phyloP scores from a whole-genome alignment of 2,888 invertebrate species.

The Agapetus fuscipes region DNA sequence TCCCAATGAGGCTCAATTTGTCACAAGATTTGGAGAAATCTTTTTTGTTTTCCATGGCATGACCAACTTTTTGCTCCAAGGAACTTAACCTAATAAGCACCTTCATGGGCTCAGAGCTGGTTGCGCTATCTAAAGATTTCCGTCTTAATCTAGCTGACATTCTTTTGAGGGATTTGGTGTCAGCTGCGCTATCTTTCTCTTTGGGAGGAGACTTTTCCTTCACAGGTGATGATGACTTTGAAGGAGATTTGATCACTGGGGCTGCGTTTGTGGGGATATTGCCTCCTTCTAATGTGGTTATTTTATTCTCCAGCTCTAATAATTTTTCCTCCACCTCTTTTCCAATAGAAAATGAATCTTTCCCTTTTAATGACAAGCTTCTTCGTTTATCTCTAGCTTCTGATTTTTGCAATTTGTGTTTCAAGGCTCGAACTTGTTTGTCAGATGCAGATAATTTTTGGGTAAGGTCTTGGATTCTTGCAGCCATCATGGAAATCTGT shows the following conservation, averaged over 20 bases:
- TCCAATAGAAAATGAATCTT: conserved; percentile 69
- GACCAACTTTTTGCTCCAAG: conserved; percentile 67
- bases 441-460: conserved; percentile 72
- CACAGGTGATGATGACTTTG: conserved; percentile 45
- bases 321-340: conserved; percentile 81
- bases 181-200: conserved; percentile 30
- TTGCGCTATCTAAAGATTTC: conserved; percentile 70
- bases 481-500: conserved; percentile 71
- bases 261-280: conserved; percentile 34
- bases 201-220: conserved; percentile 46
- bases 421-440: conserved; percentile 67
- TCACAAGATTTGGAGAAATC: conserved; percentile 47
- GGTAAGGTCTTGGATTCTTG: conserved; percentile 75
- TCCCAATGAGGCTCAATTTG: conserved; percentile 40
- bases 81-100: conserved; percentile 66
- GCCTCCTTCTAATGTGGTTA: conserved; percentile 53
- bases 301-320: conserved; percentile 69
- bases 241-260: conserved; percentile 38
- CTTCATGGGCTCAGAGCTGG: conserved; percentile 71
- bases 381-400: conserved; percentile 71
- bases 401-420: conserved; percentile 68
- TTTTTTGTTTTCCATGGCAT: conserved; percentile 39
- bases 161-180: conserved; percentile 44
- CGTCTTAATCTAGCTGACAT: conserved; percentile 52
- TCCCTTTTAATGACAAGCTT: conserved; percentile 73